Percentiles rank a stretch among this genome's conserved stretches.
Evolutionary conservation across 2,113 vertebrate genomes (phyloP).

Genomic region (Thryonomys swinderianus): DNA sequence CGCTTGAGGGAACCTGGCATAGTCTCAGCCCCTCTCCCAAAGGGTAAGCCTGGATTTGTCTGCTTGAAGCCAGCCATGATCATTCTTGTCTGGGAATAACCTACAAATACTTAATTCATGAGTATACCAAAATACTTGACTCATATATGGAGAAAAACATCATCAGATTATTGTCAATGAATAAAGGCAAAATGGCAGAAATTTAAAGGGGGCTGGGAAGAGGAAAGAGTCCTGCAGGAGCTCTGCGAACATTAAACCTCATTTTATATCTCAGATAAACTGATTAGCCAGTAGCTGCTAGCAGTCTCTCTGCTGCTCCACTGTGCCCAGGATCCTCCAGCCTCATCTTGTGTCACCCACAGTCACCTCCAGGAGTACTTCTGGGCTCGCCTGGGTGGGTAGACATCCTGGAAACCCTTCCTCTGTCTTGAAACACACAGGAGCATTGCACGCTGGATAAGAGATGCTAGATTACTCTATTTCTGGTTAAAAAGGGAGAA

Average conservation of each 20-base stretch:
- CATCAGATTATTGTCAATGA: constrained; percentile 21
- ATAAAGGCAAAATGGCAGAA: constrained; percentile 30
- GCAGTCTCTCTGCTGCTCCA: neutral
- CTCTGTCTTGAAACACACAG: neutral
- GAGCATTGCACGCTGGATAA: neutral
- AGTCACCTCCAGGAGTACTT: neutral
- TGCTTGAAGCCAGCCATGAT: constrained; percentile 6
- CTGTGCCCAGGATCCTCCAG: constrained; percentile 1
- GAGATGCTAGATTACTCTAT: neutral
- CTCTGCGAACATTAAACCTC: constrained; percentile 30
- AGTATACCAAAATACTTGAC: constrained; percentile 36
- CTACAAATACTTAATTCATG: constrained; percentile 46
- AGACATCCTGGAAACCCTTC: neutral
- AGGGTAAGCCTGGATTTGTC: constrained; percentile 25
- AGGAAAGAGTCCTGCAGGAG: neutral
- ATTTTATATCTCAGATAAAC: constrained; percentile 50
- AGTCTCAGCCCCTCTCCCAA: neutral
- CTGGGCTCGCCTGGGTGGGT: neutral
- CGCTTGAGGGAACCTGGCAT: neutral
- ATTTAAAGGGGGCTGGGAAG: neutral
- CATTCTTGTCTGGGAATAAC: constrained; percentile 53
- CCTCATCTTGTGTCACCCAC: neutral
- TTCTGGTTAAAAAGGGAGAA: neutral
- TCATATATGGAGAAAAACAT: neutral
- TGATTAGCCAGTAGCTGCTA: constrained; percentile 20